Base-by-base conservation (phyloP, 2,797 vertebrate genomes). In the Spinus olivaceus region DNA sequence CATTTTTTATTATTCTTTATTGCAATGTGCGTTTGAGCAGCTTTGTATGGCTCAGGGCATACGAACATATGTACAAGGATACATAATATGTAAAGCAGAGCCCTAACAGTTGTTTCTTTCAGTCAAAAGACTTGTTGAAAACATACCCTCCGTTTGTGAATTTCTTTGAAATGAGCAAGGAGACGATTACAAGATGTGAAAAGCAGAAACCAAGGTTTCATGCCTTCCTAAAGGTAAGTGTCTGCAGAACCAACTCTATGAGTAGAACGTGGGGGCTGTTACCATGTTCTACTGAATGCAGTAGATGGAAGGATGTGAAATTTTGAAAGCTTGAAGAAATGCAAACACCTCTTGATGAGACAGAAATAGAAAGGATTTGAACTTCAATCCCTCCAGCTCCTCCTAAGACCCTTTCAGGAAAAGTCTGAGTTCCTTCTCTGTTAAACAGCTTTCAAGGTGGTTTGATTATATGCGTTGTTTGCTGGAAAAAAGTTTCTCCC, bases 131-230 rank as follows among this genome's bases (percentile, higher is more conserved):
- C 95, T 98, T 99, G 97, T 97, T 99, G 94, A 99, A 98, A 98
- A 98, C 98, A 25, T 99, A 99, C 56, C 99, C 99, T 37, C 99
- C 99, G 0, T 99, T 99, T 97, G 99, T 99, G 97, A 99, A 99
- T 98, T 99, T 99, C 92, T 99, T 99, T 94, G 99, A 99, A 98
- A 99, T 99, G 99, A 99, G 99, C 97, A 99, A 99, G 95, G 99
- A 99, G 95, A 99, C 98, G 4, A 99, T 99, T 96, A 98, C 99
- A 87, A 98, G 98, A 67, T 99, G 99, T 98, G 99, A 99, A 97
- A 99, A 98, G 97, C 99, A 98, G 96, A 99, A 99, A 91, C 99
- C 99, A 41, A 98, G 99, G 81, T 99, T 99, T 98, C 99, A 99
- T 74, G 99, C 99, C 47, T 99, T 99, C 95, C 97, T 99, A 5